Conservation (phyloP, 2,888 invertebrate genomes). For the Sphecodes monilicornis region DNA sequence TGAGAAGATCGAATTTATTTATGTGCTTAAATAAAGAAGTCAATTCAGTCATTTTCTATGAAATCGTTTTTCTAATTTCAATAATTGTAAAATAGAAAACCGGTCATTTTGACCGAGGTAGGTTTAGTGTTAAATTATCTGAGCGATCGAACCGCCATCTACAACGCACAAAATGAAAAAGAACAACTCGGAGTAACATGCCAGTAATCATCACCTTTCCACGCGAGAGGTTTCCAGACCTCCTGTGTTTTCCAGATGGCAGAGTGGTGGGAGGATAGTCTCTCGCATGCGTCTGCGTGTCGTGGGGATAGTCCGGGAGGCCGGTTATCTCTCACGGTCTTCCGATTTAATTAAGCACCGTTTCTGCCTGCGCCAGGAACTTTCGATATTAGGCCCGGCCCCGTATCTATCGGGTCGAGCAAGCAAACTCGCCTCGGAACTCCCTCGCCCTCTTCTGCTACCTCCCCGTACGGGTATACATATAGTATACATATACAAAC, state of each 20-base stretch:
- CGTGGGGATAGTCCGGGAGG: slow-evolving; percentile 13
- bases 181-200: not conserved
- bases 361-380: slow-evolving; percentile 63
- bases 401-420: slow-evolving; percentile 69
- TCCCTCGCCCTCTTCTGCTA: slow-evolving; percentile 11
- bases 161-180: not conserved
- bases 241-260: slow-evolving; percentile 44
- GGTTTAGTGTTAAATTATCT: too few species aligned
- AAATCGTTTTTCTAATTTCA: too few species aligned
- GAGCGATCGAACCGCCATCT: too few species aligned
- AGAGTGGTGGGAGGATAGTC: slow-evolving; percentile 11
- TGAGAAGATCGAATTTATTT: too few species aligned
- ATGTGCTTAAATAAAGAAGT: too few species aligned
- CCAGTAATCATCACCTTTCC: not conserved
- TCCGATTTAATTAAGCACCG: slow-evolving; percentile 78
- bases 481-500: not conserved
- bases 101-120: too few species aligned
- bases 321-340: slow-evolving; percentile 71
- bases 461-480: not conserved
- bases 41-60: too few species aligned
- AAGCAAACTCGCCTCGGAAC: slow-evolving; percentile 54
- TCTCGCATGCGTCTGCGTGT: not conserved
- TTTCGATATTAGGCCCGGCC: slow-evolving; percentile 74
- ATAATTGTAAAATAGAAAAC: too few species aligned
- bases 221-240: not conserved